These are phyloP conservation scores for Pyxicephalus adspersus DNA, from an alignment of 2,113 vertebrate genomes.

Conservation along the genomic window DNA sequence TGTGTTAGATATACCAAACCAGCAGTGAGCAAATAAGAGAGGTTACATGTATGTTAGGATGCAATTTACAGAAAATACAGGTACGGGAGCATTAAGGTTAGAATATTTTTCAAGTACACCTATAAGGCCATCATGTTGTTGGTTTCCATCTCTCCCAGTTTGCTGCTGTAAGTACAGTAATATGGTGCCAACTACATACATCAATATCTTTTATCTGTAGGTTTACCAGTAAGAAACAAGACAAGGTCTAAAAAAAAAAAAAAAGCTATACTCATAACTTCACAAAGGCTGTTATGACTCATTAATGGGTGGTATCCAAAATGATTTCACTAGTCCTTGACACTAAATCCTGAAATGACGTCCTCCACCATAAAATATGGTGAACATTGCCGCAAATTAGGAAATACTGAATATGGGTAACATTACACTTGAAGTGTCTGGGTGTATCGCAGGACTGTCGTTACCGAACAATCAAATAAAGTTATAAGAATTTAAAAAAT, in stretches of 20 bases:
- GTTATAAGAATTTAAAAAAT: background rate
- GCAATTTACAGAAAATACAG: no score
- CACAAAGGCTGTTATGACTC: conserved; percentile 16
- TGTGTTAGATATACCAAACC: no score
- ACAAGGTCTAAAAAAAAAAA: conserved; percentile 10
- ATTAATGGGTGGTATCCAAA: background rate
- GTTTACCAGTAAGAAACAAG: no score
- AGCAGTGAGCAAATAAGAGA: no score
- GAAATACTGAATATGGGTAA: conserved; percentile 8
- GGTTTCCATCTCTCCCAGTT: no score
- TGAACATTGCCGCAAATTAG: background rate
- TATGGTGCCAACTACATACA: no score
- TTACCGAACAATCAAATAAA: background rate
- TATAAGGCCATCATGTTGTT: no score
- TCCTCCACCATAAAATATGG: conserved; percentile 7
- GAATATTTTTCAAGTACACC: no score
- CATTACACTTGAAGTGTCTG: background rate
- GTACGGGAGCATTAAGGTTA: no score
- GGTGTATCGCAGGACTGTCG: conserved; percentile 23
- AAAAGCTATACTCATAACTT: background rate
- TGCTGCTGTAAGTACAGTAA: no score
- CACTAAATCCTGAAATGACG: conserved; percentile 5
- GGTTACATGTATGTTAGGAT: no score
- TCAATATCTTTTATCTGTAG: no score
- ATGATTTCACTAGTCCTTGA: background rate